Evolutionary conservation across 2,113 vertebrate species (phyloP), one percentile per base, ranked within the genome.

Genomic region (Ailurus styani): DNA sequence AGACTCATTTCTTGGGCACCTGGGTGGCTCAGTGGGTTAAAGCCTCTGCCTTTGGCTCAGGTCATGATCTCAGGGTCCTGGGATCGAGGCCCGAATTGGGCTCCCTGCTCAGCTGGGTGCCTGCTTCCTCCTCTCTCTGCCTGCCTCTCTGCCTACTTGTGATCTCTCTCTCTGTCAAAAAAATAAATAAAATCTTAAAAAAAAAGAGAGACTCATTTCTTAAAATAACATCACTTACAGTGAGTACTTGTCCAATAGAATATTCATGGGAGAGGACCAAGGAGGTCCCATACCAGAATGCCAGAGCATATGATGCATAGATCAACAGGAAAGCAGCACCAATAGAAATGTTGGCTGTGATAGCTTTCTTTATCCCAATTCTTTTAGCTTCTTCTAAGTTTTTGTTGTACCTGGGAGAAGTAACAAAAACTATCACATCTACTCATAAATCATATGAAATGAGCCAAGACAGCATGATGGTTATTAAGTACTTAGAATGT

Each of bases 221-320:
- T 90, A 75, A 81, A 40, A 27, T 78, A 42, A 62, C 3, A 87
- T 47, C 37, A 99, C 99, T 99, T 98, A 99, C 99, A 81, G 98
- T 99, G 96, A 99, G 97, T 37, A 99, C 99, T 88, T 27, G 47
- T 93, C 99, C 99, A 20, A 99, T 99, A 45, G 98, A 37, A 94
- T 99, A 99, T 64, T 98, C 97, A 2, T 83, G 23, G 8, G 96
- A 87, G 47, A 99, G 98, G 42, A 99, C 99, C 85, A 98, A 96
- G 31, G 98, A 97, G 42, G 99, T 99, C 92, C 99, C 99, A 4
- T 99, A 99, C 99, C 99, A 99, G 98, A 99, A 99, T 0, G 98
- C 99, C 98, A 99, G 98, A 0, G 99, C 99, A 60, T 99, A 99
- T 1, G 98, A 98, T 52, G 97, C 99, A 97, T 99, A 99, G 42